Conservation (phyloP, 2,888 invertebrate species). For the Xestia rhomboidea region DNA sequence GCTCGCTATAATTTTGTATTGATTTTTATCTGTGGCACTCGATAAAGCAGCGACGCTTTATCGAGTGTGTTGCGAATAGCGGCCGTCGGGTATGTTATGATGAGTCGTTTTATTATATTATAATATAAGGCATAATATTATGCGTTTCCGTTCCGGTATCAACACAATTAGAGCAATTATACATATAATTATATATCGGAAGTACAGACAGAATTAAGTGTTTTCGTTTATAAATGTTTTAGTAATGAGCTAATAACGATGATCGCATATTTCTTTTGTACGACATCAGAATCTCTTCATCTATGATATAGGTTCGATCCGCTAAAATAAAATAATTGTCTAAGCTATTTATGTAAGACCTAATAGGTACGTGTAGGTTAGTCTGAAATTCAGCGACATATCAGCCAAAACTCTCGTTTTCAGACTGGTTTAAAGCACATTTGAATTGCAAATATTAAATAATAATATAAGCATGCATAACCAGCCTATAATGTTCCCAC, state of each 20-base stretch:
- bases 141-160: constrained; percentile 63
- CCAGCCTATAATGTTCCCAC: too few species aligned
- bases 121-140: constrained; percentile 55
- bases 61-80: constrained; percentile 50
- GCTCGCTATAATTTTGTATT: background rate
- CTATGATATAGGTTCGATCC: background rate
- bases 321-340: background rate
- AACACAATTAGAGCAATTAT: constrained; percentile 59
- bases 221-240: constrained; percentile 31
- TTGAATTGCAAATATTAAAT: background rate
- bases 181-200: constrained; percentile 32
- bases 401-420: background rate
- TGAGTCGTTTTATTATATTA: constrained; percentile 37
- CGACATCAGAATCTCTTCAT: background rate
- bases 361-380: background rate
- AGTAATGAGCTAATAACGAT: background rate
- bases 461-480: too few species aligned
- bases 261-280: constrained; percentile 6
- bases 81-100: constrained; percentile 31
- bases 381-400: background rate
- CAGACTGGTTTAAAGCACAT: background rate
- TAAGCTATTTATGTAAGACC: too few species aligned
- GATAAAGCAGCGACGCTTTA: background rate
- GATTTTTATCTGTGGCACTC: background rate
- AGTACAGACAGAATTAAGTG: constrained; percentile 27